Base-by-base conservation (phyloP, 2,888 invertebrate species). In the Anorthoa munda region DNA sequence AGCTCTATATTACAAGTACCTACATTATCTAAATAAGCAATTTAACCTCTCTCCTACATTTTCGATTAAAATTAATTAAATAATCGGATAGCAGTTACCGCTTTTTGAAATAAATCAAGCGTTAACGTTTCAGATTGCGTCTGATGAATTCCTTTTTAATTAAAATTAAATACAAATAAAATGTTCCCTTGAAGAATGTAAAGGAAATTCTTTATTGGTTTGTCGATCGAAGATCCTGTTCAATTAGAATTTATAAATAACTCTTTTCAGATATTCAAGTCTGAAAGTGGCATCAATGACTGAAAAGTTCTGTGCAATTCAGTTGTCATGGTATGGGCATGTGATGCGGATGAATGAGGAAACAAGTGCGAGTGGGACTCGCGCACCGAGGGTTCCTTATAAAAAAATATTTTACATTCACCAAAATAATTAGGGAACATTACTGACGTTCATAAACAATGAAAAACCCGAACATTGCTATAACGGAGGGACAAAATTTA, bases 111-210 rank as follows among this genome's bases (percentile, higher is more conserved):
- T 46, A 61, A 60, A 81, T 65, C 64, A 50, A 80, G 59, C 45
- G 50, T 79, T 23, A 78, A 63, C 39, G 51, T 58, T 72, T 73
- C 18, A 13, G 50, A 74, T 46, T 60, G 50, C 17, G 45, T 9
- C 55, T 39, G 63, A 64, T 56, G 46, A 74, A 60, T 77, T 65
- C 23, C 50, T 23, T 50, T 65, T 46, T 77, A 66, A 81, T 75
- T 75, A 77, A 77, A 66, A 81, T 75, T 75, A 77, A 77, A 73
- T 55, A 63, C 17, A 72, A 61, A 75, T 75, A 66, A 46, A 81
- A 56, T 31, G 45, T 55, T 48, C 15, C 21, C n/a, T 46, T 18
- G 23, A 61, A 66, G 55, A 46, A 61, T 51, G 13, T 56, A 7
- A 4, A 56, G 50, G 75, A 46, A 66, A 81, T 46, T 50, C 45